phyloP scores from a whole-genome alignment of 37 sponge, comb jelly and placozoan species.

The Chondrilla cf. caribensis region DNA sequence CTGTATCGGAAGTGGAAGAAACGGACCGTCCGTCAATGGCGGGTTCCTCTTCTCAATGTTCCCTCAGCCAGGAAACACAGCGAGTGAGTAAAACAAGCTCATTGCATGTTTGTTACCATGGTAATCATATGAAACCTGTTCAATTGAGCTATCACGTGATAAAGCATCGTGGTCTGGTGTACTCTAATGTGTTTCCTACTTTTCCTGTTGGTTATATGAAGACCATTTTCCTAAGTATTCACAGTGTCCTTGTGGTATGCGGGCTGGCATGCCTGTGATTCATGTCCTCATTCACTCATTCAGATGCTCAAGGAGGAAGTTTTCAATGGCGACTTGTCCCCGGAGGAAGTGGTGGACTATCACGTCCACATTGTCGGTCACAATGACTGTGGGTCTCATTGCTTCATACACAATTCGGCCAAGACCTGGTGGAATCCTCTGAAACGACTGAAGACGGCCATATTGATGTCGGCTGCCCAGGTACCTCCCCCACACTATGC shows the following conservation, averaged over 20 bases:
- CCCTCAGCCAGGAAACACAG: conserved; percentile 34
- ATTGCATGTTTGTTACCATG: too few species aligned
- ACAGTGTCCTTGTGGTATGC: too few species aligned
- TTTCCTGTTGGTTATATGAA: too few species aligned
- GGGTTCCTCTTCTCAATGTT: not conserved
- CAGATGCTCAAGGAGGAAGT: conserved; percentile 27
- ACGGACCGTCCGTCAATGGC: not conserved
- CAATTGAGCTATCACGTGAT: too few species aligned
- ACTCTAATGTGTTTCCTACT: too few species aligned
- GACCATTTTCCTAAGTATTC: too few species aligned
- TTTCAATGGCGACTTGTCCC: conserved; percentile 54
- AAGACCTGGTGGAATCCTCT: conserved; percentile 65
- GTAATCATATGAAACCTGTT: too few species aligned
- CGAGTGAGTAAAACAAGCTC: not conserved
- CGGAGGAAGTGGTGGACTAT: conserved; percentile 76
- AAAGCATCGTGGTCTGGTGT: too few species aligned
- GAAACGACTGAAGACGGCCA: conserved; percentile 45
- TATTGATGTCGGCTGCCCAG: conserved; percentile 74
- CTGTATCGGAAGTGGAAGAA: not conserved
- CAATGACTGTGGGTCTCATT: conserved; percentile 64
- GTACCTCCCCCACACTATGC: not conserved
- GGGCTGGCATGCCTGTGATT: too few species aligned
- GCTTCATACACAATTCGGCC: conserved; percentile 54
- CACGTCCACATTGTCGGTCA: conserved; percentile 87
- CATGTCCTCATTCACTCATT: too few species aligned